A percentile compares a stretch with the other conserved stretches of the same genome.
These are phyloP conservation scores for Trididemnum clinides DNA, from an alignment of 23 tunicate species.

Conservation along the genomic window DNA sequence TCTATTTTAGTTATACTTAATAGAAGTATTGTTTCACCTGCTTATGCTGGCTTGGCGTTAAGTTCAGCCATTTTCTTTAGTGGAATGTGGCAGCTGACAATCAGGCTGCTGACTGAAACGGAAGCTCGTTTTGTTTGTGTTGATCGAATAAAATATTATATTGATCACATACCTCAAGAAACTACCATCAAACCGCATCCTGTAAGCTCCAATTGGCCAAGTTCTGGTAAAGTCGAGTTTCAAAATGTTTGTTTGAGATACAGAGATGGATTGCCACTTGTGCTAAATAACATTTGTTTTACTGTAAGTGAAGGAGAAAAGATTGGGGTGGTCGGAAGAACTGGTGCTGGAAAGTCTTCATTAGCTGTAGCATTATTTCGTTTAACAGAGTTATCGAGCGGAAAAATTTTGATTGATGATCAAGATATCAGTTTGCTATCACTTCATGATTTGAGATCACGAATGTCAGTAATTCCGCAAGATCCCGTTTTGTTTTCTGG, in stretches of 20 bases:
- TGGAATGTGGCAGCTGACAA: constrained; percentile 72
- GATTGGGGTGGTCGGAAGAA: constrained; percentile 90
- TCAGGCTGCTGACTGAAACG: constrained; percentile 55
- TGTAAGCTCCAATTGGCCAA: constrained; percentile 71
- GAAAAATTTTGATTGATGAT: constrained; percentile 69
- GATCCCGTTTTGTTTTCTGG: constrained; percentile 90
- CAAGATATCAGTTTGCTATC: constrained; percentile 37
- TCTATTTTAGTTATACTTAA: constrained; percentile 47
- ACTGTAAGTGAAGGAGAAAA: constrained; percentile 55
- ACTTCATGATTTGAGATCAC: constrained; percentile 48
- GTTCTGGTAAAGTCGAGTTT: constrained; percentile 52
- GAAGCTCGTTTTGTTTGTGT: constrained; percentile 75
- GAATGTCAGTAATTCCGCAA: constrained; percentile 83
- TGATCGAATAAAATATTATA: constrained; percentile 72
- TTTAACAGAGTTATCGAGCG: constrained; percentile 44
- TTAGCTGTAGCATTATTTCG: constrained; percentile 77
- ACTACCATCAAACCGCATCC: neutral
- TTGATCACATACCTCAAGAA: constrained; percentile 62
- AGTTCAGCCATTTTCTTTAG: constrained; percentile 66
- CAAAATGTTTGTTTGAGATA: constrained; percentile 74
- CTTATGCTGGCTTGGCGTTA: constrained; percentile 77
- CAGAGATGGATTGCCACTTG: constrained; percentile 83
- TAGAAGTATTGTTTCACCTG: constrained; percentile 41
- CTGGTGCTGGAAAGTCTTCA: constrained; percentile 97
- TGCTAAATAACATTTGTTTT: constrained; percentile 61